Base-by-base conservation (phyloP, 2,797 vertebrate genomes). In the Phoebastria nigripes region DNA sequence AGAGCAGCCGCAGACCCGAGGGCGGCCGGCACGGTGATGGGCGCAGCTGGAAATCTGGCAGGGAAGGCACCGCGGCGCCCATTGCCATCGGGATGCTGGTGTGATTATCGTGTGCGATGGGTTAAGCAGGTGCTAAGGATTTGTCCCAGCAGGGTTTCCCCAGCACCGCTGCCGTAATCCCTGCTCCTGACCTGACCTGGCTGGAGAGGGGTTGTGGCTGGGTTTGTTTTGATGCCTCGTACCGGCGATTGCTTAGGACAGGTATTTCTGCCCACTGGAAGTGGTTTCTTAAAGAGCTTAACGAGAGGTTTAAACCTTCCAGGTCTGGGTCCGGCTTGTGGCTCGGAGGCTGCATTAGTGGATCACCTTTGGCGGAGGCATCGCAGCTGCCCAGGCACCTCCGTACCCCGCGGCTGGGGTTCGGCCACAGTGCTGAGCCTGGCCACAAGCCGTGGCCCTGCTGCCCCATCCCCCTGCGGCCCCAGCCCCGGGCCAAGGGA, bases 141-240 rank as follows among this genome's bases (percentile, higher is more conserved):
- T 95, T 94, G 72, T 80, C 85, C 82, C 69, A 2, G 65, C 22
- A 29, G 94, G 93, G 82, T 95, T 96, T 95, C 76, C 79, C 44
- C 84, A 17, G 63, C 2, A 0, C 33, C 0, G 44, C 54, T 87
- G 81, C 83, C 3, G 0, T 82, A 77, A 94, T 93, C 79, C 79
- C 41, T 0, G 13, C 61, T 78, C 55, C 76, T 78, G 90, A 74
- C 15, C 90, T n/a, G 82, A 28, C 33, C 82, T 5, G 89, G 62
- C 87, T 3, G 16, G 42, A 54, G 41, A 72, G 71, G 70, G 61
- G 28, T 1, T 33, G 58, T 21, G 69, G 33, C 47, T 0, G 1
- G 8, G 41, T 58, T 59, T 15, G 51, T 49, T 62, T 46, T 39
- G 84, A 31, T 85, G 93, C 39, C 66, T 84, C 2, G 8, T 37